A percentile compares a stretch with the other conserved stretches of the same genome.
Evolutionary conservation across 2,888 invertebrate genomes (phyloP).

Genomic region (Tridacna gigas): DNA sequence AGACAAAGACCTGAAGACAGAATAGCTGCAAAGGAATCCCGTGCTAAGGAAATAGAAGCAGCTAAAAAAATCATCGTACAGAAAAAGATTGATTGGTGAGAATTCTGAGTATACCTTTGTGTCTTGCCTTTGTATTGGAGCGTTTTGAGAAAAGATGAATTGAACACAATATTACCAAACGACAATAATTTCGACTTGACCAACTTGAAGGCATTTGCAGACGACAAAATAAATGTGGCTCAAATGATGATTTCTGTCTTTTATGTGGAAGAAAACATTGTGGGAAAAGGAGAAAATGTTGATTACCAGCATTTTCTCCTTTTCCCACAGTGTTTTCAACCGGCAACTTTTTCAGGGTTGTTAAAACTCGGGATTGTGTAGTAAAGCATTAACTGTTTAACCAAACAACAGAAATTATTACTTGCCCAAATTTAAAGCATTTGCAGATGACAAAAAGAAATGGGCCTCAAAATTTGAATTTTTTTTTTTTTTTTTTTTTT

Average conservation of each 20-base stretch:
- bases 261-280: slow-evolving; percentile 6
- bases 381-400: neutral
- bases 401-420: too few species aligned
- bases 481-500: too few species aligned
- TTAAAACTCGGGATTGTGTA: neutral
- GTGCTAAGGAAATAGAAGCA: slow-evolving; percentile 59
- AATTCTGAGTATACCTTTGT: neutral
- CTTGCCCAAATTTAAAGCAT: too few species aligned
- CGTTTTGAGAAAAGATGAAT: too few species aligned
- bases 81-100: slow-evolving; percentile 71
- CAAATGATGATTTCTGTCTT: too few species aligned
- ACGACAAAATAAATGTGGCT: too few species aligned
- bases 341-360: neutral
- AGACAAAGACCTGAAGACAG: slow-evolving; percentile 33
- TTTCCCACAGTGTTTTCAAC: slow-evolving; percentile 5
- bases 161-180: too few species aligned
- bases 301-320: slow-evolving; percentile 7
- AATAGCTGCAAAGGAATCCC: slow-evolving; percentile 37
- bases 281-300: slow-evolving; percentile 10
- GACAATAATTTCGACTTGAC: too few species aligned
- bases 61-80: slow-evolving; percentile 65
- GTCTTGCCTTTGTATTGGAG: too few species aligned
- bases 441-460: too few species aligned
- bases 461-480: too few species aligned
- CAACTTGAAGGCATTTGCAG: too few species aligned